A percentile compares a stretch with the other conserved stretches of the same genome.
Conservation (phyloP, 2,888 invertebrate genomes). For the Machimus atricapillus region DNA sequence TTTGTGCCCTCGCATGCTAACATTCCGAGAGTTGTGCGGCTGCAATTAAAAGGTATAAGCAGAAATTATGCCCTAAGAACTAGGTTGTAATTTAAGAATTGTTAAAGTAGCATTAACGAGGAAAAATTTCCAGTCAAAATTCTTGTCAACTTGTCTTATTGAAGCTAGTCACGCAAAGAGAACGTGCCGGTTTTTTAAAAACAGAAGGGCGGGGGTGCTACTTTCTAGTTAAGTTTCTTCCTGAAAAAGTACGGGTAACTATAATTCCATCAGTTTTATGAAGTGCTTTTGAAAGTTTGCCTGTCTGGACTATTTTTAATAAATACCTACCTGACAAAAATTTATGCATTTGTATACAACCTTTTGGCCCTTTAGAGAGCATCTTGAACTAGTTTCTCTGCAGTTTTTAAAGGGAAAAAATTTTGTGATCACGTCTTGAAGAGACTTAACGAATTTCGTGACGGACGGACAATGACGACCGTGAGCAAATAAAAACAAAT, state of each 20-base stretch:
- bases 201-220: neutral
- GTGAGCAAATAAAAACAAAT: neutral
- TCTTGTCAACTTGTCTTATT: conserved; percentile 1
- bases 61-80: neutral
- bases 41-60: neutral
- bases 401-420: neutral
- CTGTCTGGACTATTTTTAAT: neutral
- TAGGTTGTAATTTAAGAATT: conserved; percentile 17
- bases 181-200: neutral
- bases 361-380: neutral
- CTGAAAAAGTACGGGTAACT: neutral
- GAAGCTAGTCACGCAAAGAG: conserved; percentile 2
- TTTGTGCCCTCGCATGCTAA: neutral
- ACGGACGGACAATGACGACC: neutral
- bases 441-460: neutral
- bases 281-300: neutral
- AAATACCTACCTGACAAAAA: neutral
- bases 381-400: neutral
- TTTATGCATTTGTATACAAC: neutral
- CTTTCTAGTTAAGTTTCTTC: neutral
- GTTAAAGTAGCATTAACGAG: conserved; percentile 6
- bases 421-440: neutral
- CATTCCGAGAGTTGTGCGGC: neutral
- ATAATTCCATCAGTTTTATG: neutral
- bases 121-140: neutral